Conservation (phyloP, 2,797 vertebrate genomes). For the Atherinosoma microstoma region DNA sequence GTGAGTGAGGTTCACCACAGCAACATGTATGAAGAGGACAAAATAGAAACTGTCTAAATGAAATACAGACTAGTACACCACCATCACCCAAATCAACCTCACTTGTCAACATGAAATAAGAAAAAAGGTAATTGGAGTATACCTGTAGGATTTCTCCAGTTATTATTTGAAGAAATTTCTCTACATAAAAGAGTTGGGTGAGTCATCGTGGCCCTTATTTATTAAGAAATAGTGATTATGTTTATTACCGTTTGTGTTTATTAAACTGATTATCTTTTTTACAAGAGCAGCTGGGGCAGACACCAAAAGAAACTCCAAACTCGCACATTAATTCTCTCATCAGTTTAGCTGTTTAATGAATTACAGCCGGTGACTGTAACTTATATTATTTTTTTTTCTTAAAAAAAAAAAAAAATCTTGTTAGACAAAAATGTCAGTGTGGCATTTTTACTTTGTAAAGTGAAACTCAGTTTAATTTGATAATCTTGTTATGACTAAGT, state of each 20-base stretch:
- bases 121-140: no score
- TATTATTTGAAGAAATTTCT: background rate
- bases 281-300: background rate
- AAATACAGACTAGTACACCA: background rate
- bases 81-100: background rate
- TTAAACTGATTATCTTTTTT: background rate
- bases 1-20: background rate
- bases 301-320: background rate
- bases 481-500: slow-evolving; percentile 44
- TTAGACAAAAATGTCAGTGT: slow-evolving; percentile 39
- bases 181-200: background rate
- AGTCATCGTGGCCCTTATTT: background rate
- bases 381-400: no score
- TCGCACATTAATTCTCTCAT: background rate
- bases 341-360: background rate
- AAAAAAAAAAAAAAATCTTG: slow-evolving; percentile 3
- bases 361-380: background rate
- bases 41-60: background rate
- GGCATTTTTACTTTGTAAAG: slow-evolving; percentile 30
- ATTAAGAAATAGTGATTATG: background rate
- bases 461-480: slow-evolving; percentile 14
- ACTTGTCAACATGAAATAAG: background rate
- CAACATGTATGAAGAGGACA: background rate
- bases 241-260: background rate
- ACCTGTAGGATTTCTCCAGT: no score